These are phyloP conservation scores for Synaphobranchus kaupii DNA, from an alignment of 2,797 vertebrate genomes.

Conservation along the genomic window DNA sequence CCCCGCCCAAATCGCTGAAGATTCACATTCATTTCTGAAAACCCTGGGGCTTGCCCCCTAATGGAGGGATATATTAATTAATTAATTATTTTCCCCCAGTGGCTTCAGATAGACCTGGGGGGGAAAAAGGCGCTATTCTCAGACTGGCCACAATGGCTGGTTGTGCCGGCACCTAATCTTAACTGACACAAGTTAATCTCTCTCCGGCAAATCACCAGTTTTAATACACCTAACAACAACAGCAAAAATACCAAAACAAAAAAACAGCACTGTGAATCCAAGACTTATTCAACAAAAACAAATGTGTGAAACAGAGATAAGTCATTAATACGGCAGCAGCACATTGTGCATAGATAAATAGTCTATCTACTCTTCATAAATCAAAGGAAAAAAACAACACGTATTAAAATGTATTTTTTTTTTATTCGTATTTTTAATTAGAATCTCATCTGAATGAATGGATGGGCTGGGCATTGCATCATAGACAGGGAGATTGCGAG, in stretches of 20 bases:
- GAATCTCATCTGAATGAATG: neutral
- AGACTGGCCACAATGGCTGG: constrained; percentile 29
- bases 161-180: constrained; percentile 50
- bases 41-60: constrained; percentile 40
- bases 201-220: constrained; percentile 25
- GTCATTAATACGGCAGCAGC: constrained; percentile 41
- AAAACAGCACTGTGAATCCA: constrained; percentile 41
- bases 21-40: constrained; percentile 50
- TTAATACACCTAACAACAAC: constrained; percentile 38
- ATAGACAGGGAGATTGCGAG: neutral
- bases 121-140: constrained; percentile 32
- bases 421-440: constrained; percentile 15
- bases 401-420: constrained; percentile 1
- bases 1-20: constrained; percentile 37
- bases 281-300: constrained; percentile 43
- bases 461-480: neutral
- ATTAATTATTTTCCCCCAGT: neutral
- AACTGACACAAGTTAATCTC: constrained; percentile 55
- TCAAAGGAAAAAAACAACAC: constrained; percentile 28
- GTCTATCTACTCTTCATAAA: constrained; percentile 40
- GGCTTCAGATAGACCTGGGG: neutral
- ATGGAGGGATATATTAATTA: constrained; percentile 35
- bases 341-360: constrained; percentile 44
- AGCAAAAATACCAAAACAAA: constrained; percentile 49
- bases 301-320: constrained; percentile 48